Evolutionary conservation across 2,113 vertebrate species (phyloP), one percentile per base, ranked within the genome.

Genomic region (Capreolus pygargus): DNA sequence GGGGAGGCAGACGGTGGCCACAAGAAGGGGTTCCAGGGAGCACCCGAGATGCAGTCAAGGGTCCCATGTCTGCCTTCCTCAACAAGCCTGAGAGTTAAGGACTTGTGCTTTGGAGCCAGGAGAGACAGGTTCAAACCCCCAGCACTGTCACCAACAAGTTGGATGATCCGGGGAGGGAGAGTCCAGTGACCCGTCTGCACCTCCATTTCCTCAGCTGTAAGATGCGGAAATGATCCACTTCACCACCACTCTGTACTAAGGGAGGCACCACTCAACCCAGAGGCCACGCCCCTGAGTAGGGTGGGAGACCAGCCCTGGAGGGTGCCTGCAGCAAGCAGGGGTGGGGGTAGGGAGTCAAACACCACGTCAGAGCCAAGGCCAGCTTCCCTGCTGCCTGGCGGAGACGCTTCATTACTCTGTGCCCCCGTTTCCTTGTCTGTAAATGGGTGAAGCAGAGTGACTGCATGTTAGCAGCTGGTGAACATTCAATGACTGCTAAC

Each of bases 381-480:
- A 2, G 21, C 19, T 13, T 4, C 7, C 50, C 50, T 12, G 6
- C 14, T 23, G 50, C 86, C 60, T 30, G 25, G 57, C 79, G 64
- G 43, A 85, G 81, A 21, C 1, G 1, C 54, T n/a, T 39, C 14
- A 7, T 15, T 5, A 6, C 7, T 16, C 33, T 39, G n/a, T 0
- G 27, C 23, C 45, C 81, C 12, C 6, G 3, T 11, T 25, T 90
- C 55, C 13, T 78, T 28, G 2, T 27, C 27, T 1, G 21, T 19
- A 33, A 28, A 15, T 28, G 14, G 13, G 36, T 27, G 23, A 30
- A 17, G n/a, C 79, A 23, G 13, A 12, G 4, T 13, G 1, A 11
- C 45, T 17, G 7, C 6, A 5, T 5, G 13, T 9, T 1, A 14
- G 50, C 3, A 0, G 12, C 55, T 2, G 2, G 7, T 1, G 39